These are phyloP conservation scores for Formica aserva DNA, from an alignment of 2,888 invertebrate genomes.

Conservation along the genomic window DNA sequence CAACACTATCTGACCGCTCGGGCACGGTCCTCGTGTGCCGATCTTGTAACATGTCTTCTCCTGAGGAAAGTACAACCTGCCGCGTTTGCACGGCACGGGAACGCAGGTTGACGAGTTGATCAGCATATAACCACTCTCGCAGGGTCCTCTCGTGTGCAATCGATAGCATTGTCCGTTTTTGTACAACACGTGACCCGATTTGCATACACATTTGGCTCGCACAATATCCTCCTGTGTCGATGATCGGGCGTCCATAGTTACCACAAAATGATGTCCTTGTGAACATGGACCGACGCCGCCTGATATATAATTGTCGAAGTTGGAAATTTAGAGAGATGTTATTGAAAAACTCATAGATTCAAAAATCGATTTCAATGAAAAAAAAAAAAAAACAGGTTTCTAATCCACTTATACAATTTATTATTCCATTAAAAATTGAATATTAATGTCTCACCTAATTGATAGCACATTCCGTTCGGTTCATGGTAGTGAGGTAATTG, in stretches of 20 bases:
- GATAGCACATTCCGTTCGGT: conserved; percentile 90
- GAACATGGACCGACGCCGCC: conserved; percentile 92
- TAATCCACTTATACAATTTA: not conserved
- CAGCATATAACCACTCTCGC: conserved; percentile 90
- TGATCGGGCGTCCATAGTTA: conserved; percentile 79
- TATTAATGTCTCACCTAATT: conserved; percentile 78
- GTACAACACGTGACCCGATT: conserved; percentile 89
- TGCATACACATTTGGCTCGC: conserved; percentile 90
- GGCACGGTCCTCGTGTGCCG: conserved; percentile 92
- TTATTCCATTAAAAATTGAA: not conserved
- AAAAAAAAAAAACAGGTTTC: not conserved
- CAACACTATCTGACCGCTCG: conserved; percentile 90
- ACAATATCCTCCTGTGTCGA: conserved; percentile 72
- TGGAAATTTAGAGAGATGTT: not conserved
- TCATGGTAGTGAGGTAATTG: conserved; percentile 92
- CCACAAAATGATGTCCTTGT: conserved; percentile 90
- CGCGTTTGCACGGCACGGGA: conserved; percentile 91
- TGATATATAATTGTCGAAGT: conserved; percentile 80
- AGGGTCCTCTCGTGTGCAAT: conserved; percentile 93
- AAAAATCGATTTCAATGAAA: not conserved
- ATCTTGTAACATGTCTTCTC: conserved; percentile 92
- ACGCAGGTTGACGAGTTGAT: conserved; percentile 90
- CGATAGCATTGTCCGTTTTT: conserved; percentile 91
- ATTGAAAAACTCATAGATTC: not conserved
- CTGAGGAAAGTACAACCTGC: conserved; percentile 91